Base-by-base conservation (phyloP, 1,140 invertebrate species). In the Panulirus ornatus region DNA sequence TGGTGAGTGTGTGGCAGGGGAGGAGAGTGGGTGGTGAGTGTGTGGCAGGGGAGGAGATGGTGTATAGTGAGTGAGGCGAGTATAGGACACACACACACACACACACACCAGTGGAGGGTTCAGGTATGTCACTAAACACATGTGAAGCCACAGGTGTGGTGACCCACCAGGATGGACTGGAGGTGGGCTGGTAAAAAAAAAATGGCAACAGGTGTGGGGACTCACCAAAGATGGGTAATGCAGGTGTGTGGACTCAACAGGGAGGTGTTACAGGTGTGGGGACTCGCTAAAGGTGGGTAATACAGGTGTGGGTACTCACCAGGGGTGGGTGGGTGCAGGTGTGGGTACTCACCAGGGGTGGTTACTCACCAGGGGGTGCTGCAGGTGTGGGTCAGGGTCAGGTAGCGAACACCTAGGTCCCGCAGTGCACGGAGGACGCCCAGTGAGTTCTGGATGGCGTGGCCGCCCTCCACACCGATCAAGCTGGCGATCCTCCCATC, bases 381-480 rank as follows among this genome's bases (percentile, higher is more conserved):
- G 92, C 94, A 95, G 90, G 93, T 94, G 93, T 95, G 94, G 0
- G 94, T 95, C 0, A 94, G 79, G 9, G 94, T 94, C 93, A 95
- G 94, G 89, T 94, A 94, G 44, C 92, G 36, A 2, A 89, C 92
- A 5, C 92, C 92, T 22, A 92, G 75, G n/a, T 91, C 88, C 34
- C 88, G 78, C 51, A 92, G 71, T 16, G 91, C 88, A 42, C 92
- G 73, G 11, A 92, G 81, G 42, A 90, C 82, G 14, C 84, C 92
- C 83, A 92, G 40, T n/a, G 87, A 91, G 70, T 90, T 91, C 58
- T 91, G 88, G 27, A 95, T 94, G 40, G 93, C 93, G 89, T 95
- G 94, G 58, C 94, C 94, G 16, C 94, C 94, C 94, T 97, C 97
- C 79, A 97, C 95, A 9, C 97, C 97, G 91, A 97, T 97, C 85